A percentile compares a stretch with the other conserved stretches of the same genome.
phyloP scores from a whole-genome alignment of 2,888 invertebrate species.

The Agriopis marginaria region DNA sequence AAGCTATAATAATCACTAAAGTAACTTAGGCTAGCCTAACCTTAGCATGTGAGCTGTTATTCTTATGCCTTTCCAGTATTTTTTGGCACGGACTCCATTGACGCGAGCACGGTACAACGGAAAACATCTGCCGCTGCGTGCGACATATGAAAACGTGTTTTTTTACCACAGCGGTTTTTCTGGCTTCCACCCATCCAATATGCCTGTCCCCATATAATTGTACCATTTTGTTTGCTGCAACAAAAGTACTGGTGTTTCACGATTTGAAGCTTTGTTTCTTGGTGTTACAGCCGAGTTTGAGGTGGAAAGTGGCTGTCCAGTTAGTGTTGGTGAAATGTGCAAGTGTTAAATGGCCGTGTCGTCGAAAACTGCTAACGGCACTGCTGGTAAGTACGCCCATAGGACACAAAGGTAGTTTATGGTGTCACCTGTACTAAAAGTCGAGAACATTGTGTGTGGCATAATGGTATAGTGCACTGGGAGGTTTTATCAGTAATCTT shows the following conservation, averaged over 20 bases:
- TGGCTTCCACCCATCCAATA: constrained; percentile 43
- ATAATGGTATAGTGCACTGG: too few relatives aligned
- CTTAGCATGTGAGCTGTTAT: background rate
- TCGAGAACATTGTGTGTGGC: constrained; percentile 10
- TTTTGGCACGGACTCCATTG: constrained; percentile 45
- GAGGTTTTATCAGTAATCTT: background rate
- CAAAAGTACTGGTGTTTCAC: constrained; percentile 1
- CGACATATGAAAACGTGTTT: constrained; percentile 41
- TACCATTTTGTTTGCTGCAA: constrained; percentile 34
- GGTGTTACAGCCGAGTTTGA: constrained; percentile 22
- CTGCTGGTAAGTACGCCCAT: constrained; percentile 54
- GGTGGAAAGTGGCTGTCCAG: constrained; percentile 31
- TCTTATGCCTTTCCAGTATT: constrained; percentile 32
- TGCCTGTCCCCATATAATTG: constrained; percentile 40
- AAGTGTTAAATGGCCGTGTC: constrained; percentile 52
- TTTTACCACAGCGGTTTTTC: constrained; percentile 40
- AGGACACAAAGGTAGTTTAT: constrained; percentile 49
- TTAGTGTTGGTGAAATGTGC: constrained; percentile 47
- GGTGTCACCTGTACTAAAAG: constrained; percentile 44
- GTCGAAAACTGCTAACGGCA: constrained; percentile 52
- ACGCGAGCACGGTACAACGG: constrained; percentile 34
- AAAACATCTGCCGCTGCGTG: constrained; percentile 44
- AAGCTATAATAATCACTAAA: background rate
- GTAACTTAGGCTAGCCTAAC: background rate
- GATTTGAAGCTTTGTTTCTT: constrained; percentile 25